Evolutionary conservation across 2,888 invertebrate species (phyloP).

Genomic region (Sicus ferrugineus): DNA sequence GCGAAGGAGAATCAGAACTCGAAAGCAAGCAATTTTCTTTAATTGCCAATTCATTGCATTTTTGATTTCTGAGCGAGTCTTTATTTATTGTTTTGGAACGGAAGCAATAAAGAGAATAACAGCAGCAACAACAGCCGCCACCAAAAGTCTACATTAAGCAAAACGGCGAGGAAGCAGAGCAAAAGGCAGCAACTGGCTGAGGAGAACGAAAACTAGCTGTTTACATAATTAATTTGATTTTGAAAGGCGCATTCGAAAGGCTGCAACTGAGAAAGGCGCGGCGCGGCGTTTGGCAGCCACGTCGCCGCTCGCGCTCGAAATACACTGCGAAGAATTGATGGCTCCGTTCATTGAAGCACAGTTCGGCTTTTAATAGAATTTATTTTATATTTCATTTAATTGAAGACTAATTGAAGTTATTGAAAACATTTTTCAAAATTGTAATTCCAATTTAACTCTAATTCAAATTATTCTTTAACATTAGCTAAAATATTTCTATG

Average conservation of each 20-base stretch:
- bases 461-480: too few relatives aligned
- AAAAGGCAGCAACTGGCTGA: constrained; percentile 34
- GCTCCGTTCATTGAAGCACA: background rate
- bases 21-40: constrained; percentile 25
- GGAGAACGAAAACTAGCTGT: constrained; percentile 50
- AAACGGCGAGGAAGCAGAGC: too few relatives aligned
- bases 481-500: too few relatives aligned
- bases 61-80: constrained; percentile 31
- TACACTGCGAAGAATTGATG: background rate
- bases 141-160: background rate
- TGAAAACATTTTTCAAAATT: too few relatives aligned
- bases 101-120: constrained; percentile 22
- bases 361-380: too few relatives aligned
- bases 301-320: background rate
- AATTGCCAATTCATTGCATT: constrained; percentile 9
- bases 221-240: constrained; percentile 51
- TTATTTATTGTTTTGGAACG: constrained; percentile 23
- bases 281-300: background rate
- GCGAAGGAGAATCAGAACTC: constrained; percentile 24
- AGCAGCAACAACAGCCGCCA: constrained; percentile 16
- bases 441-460: too few relatives aligned
- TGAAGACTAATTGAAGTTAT: too few relatives aligned
- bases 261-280: constrained; percentile 35
- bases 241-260: constrained; percentile 40
- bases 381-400: too few relatives aligned